Conservation (phyloP, 2,888 invertebrate genomes). For the Aethes cnicana region DNA sequence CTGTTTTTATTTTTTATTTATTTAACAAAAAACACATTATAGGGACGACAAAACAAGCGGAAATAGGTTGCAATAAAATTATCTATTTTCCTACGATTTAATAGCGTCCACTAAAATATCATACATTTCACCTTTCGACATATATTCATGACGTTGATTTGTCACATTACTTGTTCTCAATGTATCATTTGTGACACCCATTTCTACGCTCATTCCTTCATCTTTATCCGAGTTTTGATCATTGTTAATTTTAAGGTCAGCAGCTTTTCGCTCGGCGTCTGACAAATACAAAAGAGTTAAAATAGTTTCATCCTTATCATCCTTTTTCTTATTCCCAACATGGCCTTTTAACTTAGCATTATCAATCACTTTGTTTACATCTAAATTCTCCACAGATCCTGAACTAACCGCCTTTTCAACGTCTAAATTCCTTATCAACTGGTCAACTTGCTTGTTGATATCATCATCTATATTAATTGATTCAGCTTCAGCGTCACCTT, state of each 20-base stretch:
- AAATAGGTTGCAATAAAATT: no score
- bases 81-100: constrained; percentile 3
- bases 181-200: not conserved
- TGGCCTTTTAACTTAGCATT: constrained; percentile 47
- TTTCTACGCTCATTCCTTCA: constrained; percentile 13
- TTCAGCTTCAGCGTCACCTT: no score
- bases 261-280: not conserved
- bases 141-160: not conserved
- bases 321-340: constrained; percentile 41
- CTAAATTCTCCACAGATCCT: constrained; percentile 11
- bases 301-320: constrained; percentile 21
- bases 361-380: constrained; percentile 40
- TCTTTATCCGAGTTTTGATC: not conserved
- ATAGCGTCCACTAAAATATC: constrained; percentile 39
- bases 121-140: constrained; percentile 39
- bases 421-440: constrained; percentile 48
- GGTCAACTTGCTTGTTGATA: constrained; percentile 27
- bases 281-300: constrained; percentile 9
- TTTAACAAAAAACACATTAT: no score
- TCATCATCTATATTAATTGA: not conserved
- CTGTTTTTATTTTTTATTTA: no score
- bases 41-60: no score
- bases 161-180: not conserved
- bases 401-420: constrained; percentile 40
- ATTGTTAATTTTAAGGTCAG: not conserved